Percentiles rank a stretch among this genome's conserved stretches.
These are phyloP conservation scores for Camptogramma bilineatum DNA, from an alignment of 2,888 invertebrate genomes.

Conservation along the genomic window DNA sequence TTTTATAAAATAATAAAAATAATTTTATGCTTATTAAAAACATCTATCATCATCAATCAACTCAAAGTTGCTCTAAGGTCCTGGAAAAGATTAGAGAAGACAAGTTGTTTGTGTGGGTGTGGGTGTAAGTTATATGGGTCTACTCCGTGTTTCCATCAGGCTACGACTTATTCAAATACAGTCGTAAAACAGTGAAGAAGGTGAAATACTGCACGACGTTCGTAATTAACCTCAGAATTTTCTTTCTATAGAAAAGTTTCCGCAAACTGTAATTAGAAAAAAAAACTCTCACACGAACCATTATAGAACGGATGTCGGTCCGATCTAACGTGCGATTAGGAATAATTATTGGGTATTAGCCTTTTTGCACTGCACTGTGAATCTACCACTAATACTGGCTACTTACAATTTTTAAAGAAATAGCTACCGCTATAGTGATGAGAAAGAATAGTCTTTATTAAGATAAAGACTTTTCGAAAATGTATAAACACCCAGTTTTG, in stretches of 20 bases:
- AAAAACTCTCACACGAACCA: slow-evolving; percentile 56
- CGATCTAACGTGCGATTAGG: slow-evolving; percentile 62
- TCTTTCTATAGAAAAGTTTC: slow-evolving; percentile 23
- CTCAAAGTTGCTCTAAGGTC: no score
- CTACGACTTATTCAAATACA: not conserved
- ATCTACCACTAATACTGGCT: slow-evolving; percentile 33
- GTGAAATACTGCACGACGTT: slow-evolving; percentile 3
- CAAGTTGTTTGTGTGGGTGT: no score
- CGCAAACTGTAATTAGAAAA: slow-evolving; percentile 37
- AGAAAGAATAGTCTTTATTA: not conserved
- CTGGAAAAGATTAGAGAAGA: no score
- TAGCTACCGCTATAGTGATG: not conserved
- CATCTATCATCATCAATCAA: no score
- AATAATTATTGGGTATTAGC: slow-evolving; percentile 67
- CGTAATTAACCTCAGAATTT: slow-evolving; percentile 20
- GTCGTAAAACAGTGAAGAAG: slow-evolving; percentile 12
- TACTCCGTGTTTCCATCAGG: no score
- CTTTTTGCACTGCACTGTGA: slow-evolving; percentile 67
- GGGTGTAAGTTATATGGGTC: no score
- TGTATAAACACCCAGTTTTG: no score
- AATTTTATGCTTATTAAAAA: no score
- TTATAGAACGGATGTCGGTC: slow-evolving; percentile 54
- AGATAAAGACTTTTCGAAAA: no score
- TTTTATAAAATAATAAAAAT: no score
- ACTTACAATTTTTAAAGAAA: not conserved